phyloP scores from a whole-genome alignment of 1,140 invertebrate species.

The Melitaea cinxia region DNA sequence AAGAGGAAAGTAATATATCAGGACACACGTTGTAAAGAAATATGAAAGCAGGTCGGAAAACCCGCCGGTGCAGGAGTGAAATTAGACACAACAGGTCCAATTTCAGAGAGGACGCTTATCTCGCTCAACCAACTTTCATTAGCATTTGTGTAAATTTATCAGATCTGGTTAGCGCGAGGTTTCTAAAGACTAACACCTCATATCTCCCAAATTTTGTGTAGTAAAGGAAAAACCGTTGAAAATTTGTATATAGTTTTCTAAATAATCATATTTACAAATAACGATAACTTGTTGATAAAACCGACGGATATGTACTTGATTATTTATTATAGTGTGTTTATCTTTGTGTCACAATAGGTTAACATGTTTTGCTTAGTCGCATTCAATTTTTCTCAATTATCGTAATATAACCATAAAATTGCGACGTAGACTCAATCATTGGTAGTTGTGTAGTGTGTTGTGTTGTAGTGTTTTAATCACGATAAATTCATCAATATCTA shows the following conservation, averaged over 20 bases:
- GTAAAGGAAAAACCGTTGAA: slow-evolving; percentile 46
- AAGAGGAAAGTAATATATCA: slow-evolving; percentile 24
- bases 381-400: too few species aligned
- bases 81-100: slow-evolving; percentile 62
- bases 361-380: too few species aligned
- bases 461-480: too few species aligned
- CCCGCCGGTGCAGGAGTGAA: slow-evolving; percentile 39
- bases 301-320: not conserved
- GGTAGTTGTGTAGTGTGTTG: too few species aligned
- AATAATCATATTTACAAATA: not conserved
- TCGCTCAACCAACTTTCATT: slow-evolving; percentile 62
- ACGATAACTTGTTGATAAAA: not conserved
- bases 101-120: slow-evolving; percentile 65
- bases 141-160: slow-evolving; percentile 75
- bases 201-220: slow-evolving; percentile 59
- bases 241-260: slow-evolving; percentile 39
- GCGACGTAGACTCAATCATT: too few species aligned
- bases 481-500: too few species aligned
- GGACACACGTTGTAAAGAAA: slow-evolving; percentile 17
- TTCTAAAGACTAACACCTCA: slow-evolving; percentile 48
- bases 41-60: slow-evolving; percentile 31
- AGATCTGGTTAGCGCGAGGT: slow-evolving; percentile 43
- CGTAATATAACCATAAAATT: too few species aligned
- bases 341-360: too few species aligned
- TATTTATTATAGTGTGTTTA: too few species aligned